These are phyloP conservation scores for Lycodopsis pacificus DNA, from an alignment of 2,797 vertebrate genomes.

Conservation along the genomic window DNA sequence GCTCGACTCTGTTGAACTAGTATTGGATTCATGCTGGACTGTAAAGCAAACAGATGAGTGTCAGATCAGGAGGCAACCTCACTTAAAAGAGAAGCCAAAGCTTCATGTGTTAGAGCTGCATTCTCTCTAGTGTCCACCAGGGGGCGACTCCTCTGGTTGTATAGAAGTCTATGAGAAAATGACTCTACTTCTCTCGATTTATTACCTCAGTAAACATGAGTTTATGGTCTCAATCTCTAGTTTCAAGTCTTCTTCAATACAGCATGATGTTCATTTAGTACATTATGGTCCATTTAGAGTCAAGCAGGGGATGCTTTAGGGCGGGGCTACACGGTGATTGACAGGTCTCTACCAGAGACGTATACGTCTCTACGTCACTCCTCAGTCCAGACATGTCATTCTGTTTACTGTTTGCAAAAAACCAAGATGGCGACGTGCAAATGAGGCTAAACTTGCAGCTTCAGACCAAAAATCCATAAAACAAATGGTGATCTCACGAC, in stretches of 20 bases:
- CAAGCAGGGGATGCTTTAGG: not conserved
- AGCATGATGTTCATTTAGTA: not conserved
- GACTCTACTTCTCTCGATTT: no score
- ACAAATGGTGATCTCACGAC: not conserved
- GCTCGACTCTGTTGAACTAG: not conserved
- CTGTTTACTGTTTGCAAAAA: not conserved
- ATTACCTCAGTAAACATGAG: not conserved
- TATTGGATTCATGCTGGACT: not conserved
- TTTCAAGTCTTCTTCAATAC: not conserved
- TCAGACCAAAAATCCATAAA: not conserved
- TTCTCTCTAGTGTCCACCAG: not conserved
- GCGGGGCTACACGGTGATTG: not conserved
- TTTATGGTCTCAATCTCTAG: not conserved
- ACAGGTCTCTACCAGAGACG: no score
- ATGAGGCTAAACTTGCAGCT: not conserved
- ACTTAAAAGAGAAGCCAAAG: not conserved
- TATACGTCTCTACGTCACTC: not conserved
- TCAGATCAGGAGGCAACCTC: not conserved
- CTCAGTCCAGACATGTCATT: not conserved
- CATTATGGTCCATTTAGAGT: not conserved
- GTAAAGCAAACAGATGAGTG: not conserved
- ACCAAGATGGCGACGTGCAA: not conserved
- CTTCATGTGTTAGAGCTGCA: not conserved
- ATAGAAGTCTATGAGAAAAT: not conserved
- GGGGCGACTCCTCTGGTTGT: not conserved